phyloP scores from a whole-genome alignment of 1,140 invertebrate genomes.

The Drosophila eugracilis region DNA sequence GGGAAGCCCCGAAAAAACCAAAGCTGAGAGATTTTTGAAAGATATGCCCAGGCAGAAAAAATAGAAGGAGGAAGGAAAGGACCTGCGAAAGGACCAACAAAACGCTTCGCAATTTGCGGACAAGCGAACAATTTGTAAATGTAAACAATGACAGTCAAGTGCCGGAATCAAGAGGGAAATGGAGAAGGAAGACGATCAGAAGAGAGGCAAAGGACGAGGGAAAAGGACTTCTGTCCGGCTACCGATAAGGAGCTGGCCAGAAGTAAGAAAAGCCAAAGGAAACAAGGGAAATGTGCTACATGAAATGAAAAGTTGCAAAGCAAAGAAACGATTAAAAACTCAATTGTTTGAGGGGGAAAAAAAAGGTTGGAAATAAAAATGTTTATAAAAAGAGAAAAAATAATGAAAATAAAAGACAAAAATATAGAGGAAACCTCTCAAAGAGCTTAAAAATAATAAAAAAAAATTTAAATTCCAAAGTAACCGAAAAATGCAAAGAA shows the following conservation, averaged over 20 bases:
- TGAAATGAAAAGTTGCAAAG: conserved; percentile 71
- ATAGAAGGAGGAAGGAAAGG: conserved; percentile 10
- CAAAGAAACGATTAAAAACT: conserved; percentile 75
- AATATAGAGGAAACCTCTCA: neutral
- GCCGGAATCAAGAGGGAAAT: conserved; percentile 47
- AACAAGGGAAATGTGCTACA: conserved; percentile 42
- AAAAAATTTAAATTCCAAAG: neutral
- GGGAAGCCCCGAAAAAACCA: conserved; percentile 25
- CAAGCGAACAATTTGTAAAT: conserved; percentile 83
- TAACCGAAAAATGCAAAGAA: neutral
- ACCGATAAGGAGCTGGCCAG: conserved; percentile 64
- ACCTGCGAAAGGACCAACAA: conserved; percentile 45
- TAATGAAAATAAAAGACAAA: conserved; percentile 1
- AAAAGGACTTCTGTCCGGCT: conserved; percentile 56
- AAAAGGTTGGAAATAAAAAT: too few species aligned
- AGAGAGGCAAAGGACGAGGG: conserved; percentile 25
- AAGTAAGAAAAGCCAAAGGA: conserved; percentile 28
- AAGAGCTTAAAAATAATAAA: neutral
- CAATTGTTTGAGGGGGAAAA: conserved; percentile 64
- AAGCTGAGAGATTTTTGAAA: conserved; percentile 53
- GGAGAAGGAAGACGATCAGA: conserved; percentile 11
- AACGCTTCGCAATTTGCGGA: conserved; percentile 74
- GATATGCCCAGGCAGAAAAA: conserved; percentile 68
- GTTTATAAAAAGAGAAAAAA: conserved; percentile 17
- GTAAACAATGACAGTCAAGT: conserved; percentile 83